Percentiles rank a stretch among this genome's conserved stretches.
phyloP scores from a whole-genome alignment of 1,140 invertebrate species.

The Acyrthosiphon pisum region DNA sequence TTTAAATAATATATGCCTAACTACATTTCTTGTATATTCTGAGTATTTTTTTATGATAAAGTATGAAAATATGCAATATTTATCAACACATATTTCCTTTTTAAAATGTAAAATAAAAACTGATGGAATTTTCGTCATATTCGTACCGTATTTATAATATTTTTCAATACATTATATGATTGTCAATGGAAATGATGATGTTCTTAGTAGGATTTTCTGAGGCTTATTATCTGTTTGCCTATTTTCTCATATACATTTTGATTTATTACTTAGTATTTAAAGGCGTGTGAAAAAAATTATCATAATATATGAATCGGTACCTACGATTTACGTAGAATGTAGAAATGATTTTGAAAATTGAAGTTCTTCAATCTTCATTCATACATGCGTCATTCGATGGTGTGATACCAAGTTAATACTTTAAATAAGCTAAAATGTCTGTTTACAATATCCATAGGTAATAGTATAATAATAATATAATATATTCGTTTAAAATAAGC shows the following conservation, averaged over 20 bases:
- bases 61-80: neutral
- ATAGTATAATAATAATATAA: too few species aligned
- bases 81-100: neutral
- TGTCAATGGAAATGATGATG: neutral
- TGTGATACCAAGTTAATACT: neutral
- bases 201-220: neutral
- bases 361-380: neutral
- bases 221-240: neutral
- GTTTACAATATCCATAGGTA: neutral
- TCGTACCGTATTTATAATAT: neutral
- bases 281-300: neutral
- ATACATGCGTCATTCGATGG: neutral
- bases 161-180: neutral
- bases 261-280: neutral
- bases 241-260: neutral
- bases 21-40: neutral
- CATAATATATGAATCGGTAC: neutral
- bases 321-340: neutral
- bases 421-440: neutral
- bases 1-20: too few species aligned
- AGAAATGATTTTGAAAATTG: neutral
- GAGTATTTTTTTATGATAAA: neutral
- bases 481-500: neutral
- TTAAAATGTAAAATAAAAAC: neutral
- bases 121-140: neutral